Conservation (phyloP, 2,888 invertebrate species). For the Gymnoscelis rufifasciata region DNA sequence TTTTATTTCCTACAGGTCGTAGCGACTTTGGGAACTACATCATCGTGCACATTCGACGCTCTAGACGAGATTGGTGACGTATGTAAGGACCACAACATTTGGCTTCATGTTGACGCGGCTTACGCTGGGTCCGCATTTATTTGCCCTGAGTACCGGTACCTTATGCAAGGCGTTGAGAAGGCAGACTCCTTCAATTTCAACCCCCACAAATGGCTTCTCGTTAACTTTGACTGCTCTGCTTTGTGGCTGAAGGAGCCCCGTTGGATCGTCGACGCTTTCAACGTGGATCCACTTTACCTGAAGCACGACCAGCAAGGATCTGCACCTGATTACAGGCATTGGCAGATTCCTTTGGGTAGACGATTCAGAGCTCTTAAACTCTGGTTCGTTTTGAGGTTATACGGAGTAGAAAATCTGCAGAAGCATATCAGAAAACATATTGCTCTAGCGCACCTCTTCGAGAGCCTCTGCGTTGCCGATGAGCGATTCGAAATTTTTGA, state of each 20-base stretch:
- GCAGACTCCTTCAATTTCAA: constrained; percentile 99
- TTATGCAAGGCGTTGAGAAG: constrained; percentile 92
- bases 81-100: constrained; percentile 86
- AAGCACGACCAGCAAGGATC: constrained; percentile 95
- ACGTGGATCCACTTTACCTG: constrained; percentile 97
- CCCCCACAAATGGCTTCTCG: constrained; percentile 99
- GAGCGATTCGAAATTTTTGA: constrained; percentile 92
- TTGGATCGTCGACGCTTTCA: constrained; percentile 96
- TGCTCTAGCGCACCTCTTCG: constrained; percentile 92
- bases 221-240: constrained; percentile 99
- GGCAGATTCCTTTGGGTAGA: constrained; percentile 97
- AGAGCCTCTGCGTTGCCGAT: constrained; percentile 85
- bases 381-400: constrained; percentile 96
- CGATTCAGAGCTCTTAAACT: constrained; percentile 95
- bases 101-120: constrained; percentile 98
- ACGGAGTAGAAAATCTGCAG: constrained; percentile 93
- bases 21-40: constrained; percentile 96
- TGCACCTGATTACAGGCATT: constrained; percentile 96
- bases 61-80: constrained; percentile 94
- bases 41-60: constrained; percentile 96
- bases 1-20: constrained; percentile 79
- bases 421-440: constrained; percentile 92
- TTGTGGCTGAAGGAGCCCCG: constrained; percentile 96
- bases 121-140: constrained; percentile 98
- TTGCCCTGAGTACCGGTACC: constrained; percentile 95